Evolutionary conservation across 2,797 vertebrate genomes (phyloP).

Genomic region (Anas georgica): DNA sequence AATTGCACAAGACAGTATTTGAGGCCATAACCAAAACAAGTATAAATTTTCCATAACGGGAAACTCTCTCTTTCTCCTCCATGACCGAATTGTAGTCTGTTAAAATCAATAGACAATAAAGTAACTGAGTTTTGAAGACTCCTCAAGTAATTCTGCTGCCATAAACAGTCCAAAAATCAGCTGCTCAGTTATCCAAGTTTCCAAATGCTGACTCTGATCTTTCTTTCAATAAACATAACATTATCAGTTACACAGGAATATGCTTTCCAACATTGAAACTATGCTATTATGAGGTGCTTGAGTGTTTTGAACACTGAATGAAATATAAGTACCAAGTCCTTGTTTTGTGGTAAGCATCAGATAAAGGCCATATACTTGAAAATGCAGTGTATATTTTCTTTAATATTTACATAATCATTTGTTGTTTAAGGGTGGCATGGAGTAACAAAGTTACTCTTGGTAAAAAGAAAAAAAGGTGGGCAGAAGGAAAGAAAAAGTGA

Average conservation of each 20-base stretch:
- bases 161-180: neutral
- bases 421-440: neutral
- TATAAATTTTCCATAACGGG: neutral
- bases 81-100: slow-evolving; percentile 21
- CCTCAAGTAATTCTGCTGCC: slow-evolving; percentile 11
- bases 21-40: neutral
- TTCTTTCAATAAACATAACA: slow-evolving; percentile 46
- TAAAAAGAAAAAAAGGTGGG: neutral
- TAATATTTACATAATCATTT: neutral
- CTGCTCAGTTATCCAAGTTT: neutral
- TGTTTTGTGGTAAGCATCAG: neutral
- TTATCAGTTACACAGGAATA: slow-evolving; percentile 14
- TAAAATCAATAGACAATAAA: slow-evolving; percentile 23
- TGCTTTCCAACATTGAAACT: slow-evolving; percentile 30
- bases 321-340: neutral
- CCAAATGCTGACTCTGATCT: slow-evolving; percentile 31
- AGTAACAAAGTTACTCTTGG: neutral
- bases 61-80: slow-evolving; percentile 9
- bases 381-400: neutral
- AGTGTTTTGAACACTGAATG: neutral
- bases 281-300: neutral
- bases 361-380: neutral
- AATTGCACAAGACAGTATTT: neutral
- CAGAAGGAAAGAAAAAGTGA: neutral
- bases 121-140: neutral